Percentiles rank a stretch among this genome's conserved stretches.
These are phyloP conservation scores for Meriones psammophilus DNA, from an alignment of 2,797 vertebrate species.

Conservation along the genomic window DNA sequence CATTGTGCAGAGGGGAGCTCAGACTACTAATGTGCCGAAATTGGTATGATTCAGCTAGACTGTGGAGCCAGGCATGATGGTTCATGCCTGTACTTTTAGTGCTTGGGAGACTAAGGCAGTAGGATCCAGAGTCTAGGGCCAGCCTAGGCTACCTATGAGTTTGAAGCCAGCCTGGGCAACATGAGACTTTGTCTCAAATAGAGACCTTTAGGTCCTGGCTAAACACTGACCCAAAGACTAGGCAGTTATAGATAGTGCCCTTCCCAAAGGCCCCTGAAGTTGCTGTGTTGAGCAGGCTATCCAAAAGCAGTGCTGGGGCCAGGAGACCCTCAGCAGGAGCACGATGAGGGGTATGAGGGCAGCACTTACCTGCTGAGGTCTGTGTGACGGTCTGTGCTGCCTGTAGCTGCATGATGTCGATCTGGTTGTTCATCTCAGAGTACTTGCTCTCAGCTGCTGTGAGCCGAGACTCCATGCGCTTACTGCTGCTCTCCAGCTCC, in stretches of 20 bases:
- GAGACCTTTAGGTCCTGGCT: not conserved
- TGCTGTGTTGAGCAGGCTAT: not conserved
- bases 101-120: not conserved
- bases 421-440: constrained; percentile 97
- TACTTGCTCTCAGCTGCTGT: constrained; percentile 96
- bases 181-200: not conserved
- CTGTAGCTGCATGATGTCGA: constrained; percentile 98
- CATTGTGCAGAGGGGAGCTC: not conserved
- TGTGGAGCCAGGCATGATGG: not conserved
- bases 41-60: not conserved
- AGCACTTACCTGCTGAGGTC: constrained; percentile 95
- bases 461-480: constrained; percentile 93
- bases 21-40: not conserved
- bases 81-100: not conserved
- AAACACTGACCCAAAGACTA: not conserved
- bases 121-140: not conserved
- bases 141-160: not conserved
- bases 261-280: not conserved
- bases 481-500: constrained; percentile 94
- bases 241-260: not conserved
- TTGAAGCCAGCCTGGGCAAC: not conserved
- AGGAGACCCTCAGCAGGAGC: not conserved
- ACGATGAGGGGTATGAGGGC: accelerated
- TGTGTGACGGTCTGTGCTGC: constrained; percentile 94
- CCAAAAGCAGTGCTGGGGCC: not conserved